Conservation (phyloP, 2,797 vertebrate species). For the Rhinatrema bivittatum region DNA sequence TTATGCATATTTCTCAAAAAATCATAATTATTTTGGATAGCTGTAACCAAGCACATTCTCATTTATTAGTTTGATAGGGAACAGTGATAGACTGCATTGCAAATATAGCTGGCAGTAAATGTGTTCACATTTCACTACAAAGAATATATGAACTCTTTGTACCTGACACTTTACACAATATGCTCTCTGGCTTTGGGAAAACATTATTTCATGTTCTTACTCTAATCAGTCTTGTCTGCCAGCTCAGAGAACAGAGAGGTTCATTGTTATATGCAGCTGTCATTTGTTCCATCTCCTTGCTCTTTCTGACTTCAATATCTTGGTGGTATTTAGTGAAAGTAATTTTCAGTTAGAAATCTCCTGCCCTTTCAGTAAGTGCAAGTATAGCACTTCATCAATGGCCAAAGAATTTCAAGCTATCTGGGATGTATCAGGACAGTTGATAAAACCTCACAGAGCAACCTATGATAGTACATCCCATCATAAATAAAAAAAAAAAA, state of each 20-base stretch:
- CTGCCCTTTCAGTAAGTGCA: constrained; percentile 77
- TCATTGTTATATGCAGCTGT: constrained; percentile 78
- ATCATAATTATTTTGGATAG: too few species aligned
- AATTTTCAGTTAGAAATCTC: constrained; percentile 91
- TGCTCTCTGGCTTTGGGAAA: constrained; percentile 61
- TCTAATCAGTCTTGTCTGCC: constrained; percentile 68
- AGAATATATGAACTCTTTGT: constrained; percentile 46
- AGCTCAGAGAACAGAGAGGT: constrained; percentile 54
- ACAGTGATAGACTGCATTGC: not conserved
- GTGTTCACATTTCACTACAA: constrained; percentile 42
- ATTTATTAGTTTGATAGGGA: constrained; percentile 13
- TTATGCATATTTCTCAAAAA: too few species aligned
- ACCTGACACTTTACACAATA: constrained; percentile 61
- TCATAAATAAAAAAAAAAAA: constrained; percentile 92
- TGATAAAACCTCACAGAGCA: constrained; percentile 85
- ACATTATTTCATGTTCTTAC: constrained; percentile 62
- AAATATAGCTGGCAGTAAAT: constrained; percentile 31
- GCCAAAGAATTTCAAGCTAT: constrained; percentile 86
- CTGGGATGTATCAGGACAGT: constrained; percentile 92
- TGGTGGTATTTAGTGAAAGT: constrained; percentile 82
- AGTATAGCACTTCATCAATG: constrained; percentile 92
- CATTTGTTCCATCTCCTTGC: constrained; percentile 64
- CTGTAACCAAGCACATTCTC: not conserved
- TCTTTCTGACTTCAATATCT: constrained; percentile 78
- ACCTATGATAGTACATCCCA: constrained; percentile 91